Evolutionary conservation across 2,797 vertebrate species (phyloP).

Genomic region (Philypnodon macrostomus): DNA sequence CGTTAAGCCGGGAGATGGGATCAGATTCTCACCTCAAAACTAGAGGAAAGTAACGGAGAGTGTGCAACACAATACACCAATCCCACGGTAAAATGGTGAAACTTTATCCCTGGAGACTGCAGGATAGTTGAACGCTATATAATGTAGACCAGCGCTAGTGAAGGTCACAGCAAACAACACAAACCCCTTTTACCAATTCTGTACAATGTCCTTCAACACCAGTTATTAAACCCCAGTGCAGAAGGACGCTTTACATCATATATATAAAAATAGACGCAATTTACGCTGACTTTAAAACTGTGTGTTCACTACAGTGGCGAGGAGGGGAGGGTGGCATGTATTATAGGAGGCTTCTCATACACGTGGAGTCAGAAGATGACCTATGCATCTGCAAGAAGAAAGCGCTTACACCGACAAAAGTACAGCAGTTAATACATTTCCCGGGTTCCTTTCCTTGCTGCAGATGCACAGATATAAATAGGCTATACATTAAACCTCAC

Average conservation of each 20-base stretch:
- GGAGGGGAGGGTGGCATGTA: neutral
- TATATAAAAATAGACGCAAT: slow-evolving; percentile 1
- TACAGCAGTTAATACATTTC: neutral
- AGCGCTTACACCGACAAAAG: slow-evolving; percentile 3
- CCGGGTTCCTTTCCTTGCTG: neutral
- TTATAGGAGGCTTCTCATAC: slow-evolving; percentile 1
- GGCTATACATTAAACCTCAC: too few relatives aligned
- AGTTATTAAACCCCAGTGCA: neutral
- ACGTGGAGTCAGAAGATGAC: slow-evolving; percentile 6
- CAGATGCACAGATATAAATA: too few relatives aligned
- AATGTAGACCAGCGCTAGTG: slow-evolving; percentile 18
- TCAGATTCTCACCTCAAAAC: slow-evolving; percentile 37
- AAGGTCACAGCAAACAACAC: slow-evolving; percentile 19
- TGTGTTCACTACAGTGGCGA: too few relatives aligned
- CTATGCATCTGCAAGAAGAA: slow-evolving; percentile 9
- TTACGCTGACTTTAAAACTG: neutral
- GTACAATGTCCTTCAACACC: neutral
- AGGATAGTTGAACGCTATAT: neutral
- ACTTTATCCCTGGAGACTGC: slow-evolving; percentile 12
- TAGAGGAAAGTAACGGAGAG: too few relatives aligned
- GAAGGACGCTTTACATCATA: neutral
- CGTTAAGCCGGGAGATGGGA: too few relatives aligned
- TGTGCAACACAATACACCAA: slow-evolving; percentile 32
- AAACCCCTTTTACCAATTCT: neutral
- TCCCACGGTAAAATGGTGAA: slow-evolving; percentile 14